A percentile compares a stretch with the other conserved stretches of the same genome.
Evolutionary conservation across 2,888 invertebrate species (phyloP).

Genomic region (Scaptomyza parva): DNA sequence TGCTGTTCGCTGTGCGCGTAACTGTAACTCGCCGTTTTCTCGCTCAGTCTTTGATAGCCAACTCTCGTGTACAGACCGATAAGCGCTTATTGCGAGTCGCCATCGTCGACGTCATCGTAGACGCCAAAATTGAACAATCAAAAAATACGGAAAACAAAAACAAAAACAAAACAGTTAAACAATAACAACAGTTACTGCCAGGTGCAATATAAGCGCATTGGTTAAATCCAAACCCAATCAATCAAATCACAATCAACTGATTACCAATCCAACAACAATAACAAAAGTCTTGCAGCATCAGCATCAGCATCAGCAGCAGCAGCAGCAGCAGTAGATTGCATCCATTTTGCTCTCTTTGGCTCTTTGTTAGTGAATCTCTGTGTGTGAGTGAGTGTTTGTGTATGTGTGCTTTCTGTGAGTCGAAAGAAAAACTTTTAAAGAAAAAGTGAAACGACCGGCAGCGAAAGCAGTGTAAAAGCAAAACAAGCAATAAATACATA

Average conservation of each 20-base stretch:
- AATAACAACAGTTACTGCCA: conserved; percentile 33
- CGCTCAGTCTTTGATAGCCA: conserved; percentile 84
- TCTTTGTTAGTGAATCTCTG: conserved; percentile 40
- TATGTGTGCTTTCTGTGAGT: conserved; percentile 28
- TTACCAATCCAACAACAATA: conserved; percentile 10
- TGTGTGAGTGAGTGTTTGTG: conserved; percentile 26
- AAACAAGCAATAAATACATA: conserved; percentile 51
- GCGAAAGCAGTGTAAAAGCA: conserved; percentile 74
- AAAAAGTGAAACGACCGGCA: conserved; percentile 77
- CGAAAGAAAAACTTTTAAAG: conserved; percentile 53
- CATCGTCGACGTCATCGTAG: conserved; percentile 32
- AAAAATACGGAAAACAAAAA: conserved; percentile 28
- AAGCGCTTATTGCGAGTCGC: conserved; percentile 71
- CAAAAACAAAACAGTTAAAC: conserved; percentile 9
- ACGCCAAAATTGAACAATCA: conserved; percentile 52
- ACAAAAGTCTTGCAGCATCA: conserved; percentile 37
- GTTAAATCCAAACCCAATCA: conserved; percentile 25
- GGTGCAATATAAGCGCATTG: conserved; percentile 28
- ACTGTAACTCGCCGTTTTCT: conserved; percentile 68
- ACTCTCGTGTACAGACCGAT: conserved; percentile 83
- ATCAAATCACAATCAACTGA: conserved; percentile 12
- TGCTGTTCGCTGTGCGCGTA: conserved; percentile 63
- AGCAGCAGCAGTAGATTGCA: conserved; percentile 52
- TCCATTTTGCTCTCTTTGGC: conserved; percentile 65
- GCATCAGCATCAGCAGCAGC: conserved; percentile 30